phyloP scores from a whole-genome alignment of 1,140 invertebrate genomes.

The Chlorops oryzae region DNA sequence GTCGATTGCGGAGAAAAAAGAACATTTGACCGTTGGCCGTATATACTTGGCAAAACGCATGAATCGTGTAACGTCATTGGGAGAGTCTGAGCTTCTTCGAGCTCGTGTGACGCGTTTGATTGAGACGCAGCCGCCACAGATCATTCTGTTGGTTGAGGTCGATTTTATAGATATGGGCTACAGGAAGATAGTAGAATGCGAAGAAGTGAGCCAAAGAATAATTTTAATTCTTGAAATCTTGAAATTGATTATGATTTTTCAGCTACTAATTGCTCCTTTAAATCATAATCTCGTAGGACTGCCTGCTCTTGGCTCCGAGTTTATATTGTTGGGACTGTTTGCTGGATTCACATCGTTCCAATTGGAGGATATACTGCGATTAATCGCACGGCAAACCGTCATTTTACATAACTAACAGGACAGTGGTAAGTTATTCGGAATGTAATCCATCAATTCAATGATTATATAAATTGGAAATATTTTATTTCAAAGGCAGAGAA shows the following conservation, averaged over 20 bases:
- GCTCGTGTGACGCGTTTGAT: not conserved
- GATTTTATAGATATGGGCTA: conserved; percentile 67
- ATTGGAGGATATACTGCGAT: not conserved
- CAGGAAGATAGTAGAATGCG: not conserved
- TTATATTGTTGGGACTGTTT: not conserved
- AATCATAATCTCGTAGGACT: not conserved
- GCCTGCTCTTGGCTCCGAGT: not conserved
- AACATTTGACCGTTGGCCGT: not conserved
- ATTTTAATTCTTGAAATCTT: no score
- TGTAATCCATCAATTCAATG: no score
- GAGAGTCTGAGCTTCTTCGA: no score
- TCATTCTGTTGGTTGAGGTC: conserved; percentile 47
- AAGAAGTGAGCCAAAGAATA: conserved; percentile 1
- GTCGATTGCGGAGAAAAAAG: not conserved
- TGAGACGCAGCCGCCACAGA: no score
- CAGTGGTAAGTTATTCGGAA: no score
- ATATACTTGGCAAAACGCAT: not conserved
- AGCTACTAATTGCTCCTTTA: not conserved
- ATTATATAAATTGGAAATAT: no score
- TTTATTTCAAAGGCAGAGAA: no score
- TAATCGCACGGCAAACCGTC: not conserved
- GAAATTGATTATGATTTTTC: no score
- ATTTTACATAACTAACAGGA: no score
- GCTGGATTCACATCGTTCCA: not conserved
- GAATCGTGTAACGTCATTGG: no score